Conservation (phyloP, 2,797 vertebrate species). For the Acridotheres tristis region DNA sequence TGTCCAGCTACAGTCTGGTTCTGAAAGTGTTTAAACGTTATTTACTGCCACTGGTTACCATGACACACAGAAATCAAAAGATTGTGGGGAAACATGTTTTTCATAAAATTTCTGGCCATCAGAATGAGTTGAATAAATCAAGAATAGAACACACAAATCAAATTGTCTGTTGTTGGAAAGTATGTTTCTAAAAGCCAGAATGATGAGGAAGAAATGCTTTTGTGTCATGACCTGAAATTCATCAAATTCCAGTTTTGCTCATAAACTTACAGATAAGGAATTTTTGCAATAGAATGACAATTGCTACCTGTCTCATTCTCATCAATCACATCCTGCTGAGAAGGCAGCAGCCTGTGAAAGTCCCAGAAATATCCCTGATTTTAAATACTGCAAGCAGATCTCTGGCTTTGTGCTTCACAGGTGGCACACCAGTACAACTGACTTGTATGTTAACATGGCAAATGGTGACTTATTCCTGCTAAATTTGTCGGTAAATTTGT, state of each 20-base stretch:
- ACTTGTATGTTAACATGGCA: background rate
- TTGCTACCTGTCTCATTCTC: background rate
- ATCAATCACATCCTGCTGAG: background rate
- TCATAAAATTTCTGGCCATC: background rate
- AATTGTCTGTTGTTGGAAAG: background rate
- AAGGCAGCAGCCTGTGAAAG: background rate
- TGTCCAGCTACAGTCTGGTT: background rate
- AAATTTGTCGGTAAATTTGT: background rate
- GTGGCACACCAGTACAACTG: background rate
- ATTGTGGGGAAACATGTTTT: background rate
- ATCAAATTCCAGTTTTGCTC: background rate
- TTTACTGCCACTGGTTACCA: background rate
- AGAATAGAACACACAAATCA: background rate
- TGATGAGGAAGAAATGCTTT: background rate
- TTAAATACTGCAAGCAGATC: background rate
- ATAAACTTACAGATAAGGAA: background rate
- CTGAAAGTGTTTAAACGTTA: background rate
- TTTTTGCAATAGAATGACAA: background rate
- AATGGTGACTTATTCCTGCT: background rate
- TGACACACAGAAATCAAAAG: background rate
- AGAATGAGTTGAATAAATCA: background rate
- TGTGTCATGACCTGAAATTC: background rate
- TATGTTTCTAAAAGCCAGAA: background rate
- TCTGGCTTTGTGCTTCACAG: background rate
- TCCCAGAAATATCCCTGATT: background rate